Percentiles rank a stretch among this genome's conserved stretches.
Evolutionary conservation across 1,140 invertebrate genomes (phyloP).

Genomic region (Helicorthomorpha holstii): DNA sequence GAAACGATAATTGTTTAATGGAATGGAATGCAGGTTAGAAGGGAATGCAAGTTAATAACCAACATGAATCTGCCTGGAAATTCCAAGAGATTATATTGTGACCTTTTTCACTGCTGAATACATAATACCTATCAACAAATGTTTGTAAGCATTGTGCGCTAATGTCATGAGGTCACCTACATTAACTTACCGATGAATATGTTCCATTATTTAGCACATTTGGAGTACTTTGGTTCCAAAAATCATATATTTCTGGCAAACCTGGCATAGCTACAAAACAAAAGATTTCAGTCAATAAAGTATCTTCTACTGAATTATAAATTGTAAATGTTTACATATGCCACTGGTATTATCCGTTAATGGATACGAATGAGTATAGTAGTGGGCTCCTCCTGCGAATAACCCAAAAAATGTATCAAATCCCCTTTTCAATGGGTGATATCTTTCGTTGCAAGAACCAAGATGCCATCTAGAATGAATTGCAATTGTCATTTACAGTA

Average conservation of each 20-base stretch:
- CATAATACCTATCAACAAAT: no score
- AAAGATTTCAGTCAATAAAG: background rate
- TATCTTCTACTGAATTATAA: background rate
- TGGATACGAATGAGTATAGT: conserved; percentile 11
- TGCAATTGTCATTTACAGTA: background rate
- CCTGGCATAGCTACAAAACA: background rate
- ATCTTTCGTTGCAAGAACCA: conserved; percentile 23
- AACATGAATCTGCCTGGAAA: no score
- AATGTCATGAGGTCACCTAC: no score
- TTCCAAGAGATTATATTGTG: conserved; percentile 51
- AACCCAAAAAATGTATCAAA: conserved; percentile 26
- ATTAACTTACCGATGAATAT: background rate
- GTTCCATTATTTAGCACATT: conserved; percentile 1
- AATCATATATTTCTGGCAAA: background rate
- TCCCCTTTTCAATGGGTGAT: conserved; percentile 21
- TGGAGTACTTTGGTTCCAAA: background rate
- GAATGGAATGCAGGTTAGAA: no score
- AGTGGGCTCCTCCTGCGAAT: conserved; percentile 14
- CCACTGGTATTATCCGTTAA: background rate
- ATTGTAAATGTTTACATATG: background rate
- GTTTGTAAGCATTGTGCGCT: no score
- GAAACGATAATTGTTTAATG: no score
- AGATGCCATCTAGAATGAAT: conserved; percentile 25
- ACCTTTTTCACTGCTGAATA: conserved; percentile 40
- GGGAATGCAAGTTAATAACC: no score